phyloP scores from a whole-genome alignment of 2,888 invertebrate species.

The Epirrhoe alternata region DNA sequence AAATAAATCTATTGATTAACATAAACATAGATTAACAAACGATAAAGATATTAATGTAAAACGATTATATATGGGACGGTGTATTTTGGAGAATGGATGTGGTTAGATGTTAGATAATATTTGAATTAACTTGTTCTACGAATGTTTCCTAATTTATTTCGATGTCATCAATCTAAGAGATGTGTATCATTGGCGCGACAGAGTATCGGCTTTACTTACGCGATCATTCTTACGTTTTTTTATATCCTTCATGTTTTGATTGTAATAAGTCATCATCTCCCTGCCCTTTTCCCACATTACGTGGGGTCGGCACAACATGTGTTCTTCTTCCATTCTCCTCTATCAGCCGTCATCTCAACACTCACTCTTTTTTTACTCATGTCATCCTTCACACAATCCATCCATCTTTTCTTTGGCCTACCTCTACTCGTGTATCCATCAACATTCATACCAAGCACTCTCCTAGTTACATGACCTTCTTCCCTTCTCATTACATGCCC shows the following conservation, averaged over 20 bases:
- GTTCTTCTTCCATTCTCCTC: no score
- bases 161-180: conserved; percentile 25
- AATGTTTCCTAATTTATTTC: conserved; percentile 18
- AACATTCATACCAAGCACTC: no score
- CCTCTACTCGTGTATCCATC: no score
- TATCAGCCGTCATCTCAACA: no score
- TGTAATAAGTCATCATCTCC: no score
- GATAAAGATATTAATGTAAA: conserved; percentile 35
- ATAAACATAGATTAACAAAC: conserved; percentile 14
- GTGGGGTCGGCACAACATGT: no score
- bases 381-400: no score
- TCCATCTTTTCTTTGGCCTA: no score
- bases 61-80: conserved; percentile 30
- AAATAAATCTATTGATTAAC: conserved; percentile 12
- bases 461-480: no score
- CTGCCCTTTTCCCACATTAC: no score
- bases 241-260: neutral
- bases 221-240: neutral
- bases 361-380: no score
- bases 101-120: conserved; percentile 14
- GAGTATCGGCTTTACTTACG: neutral
- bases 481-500: no score
- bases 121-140: conserved; percentile 18
- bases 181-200: conserved; percentile 13
- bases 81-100: conserved; percentile 19